These are phyloP conservation scores for Pelusios castaneus DNA, from an alignment of 2,113 vertebrate species.

Conservation along the genomic window DNA sequence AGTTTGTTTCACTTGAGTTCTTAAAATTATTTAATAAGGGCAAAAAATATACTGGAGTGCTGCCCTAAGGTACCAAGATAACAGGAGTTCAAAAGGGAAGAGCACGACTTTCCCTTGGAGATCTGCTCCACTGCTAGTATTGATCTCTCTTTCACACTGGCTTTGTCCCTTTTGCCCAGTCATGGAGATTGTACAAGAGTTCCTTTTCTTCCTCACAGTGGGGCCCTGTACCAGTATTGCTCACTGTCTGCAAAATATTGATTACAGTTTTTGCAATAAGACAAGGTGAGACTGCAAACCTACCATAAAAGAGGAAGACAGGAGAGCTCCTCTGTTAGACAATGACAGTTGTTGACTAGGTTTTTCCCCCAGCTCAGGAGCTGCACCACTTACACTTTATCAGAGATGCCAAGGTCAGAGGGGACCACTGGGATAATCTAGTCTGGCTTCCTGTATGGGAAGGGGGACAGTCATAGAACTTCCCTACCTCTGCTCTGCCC, in stretches of 20 bases:
- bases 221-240: not conserved
- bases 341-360: rapidly evolving
- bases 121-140: rapidly evolving
- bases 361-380: not conserved
- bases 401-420: rapidly evolving
- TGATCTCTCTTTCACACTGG: rapidly evolving
- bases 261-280: conserved; percentile 21
- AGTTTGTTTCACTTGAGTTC: conserved; percentile 1
- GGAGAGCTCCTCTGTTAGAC: not conserved
- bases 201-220: not conserved
- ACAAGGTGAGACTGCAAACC: not conserved
- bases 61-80: not conserved
- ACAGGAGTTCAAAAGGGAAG: not conserved
- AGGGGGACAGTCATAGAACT: not conserved
- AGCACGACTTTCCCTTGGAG: not conserved
- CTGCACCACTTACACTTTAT: rapidly evolving
- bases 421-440: not conserved
- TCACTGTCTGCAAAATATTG: conserved; percentile 7
- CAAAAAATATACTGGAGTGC: not conserved
- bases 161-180: not conserved
- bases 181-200: rapidly evolving
- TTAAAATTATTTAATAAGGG: conserved; percentile 20
- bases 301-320: not conserved
- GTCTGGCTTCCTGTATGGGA: not conserved
- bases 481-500: not conserved